Conservation (phyloP, 2,113 vertebrate species). For the Mungos mungo region DNA sequence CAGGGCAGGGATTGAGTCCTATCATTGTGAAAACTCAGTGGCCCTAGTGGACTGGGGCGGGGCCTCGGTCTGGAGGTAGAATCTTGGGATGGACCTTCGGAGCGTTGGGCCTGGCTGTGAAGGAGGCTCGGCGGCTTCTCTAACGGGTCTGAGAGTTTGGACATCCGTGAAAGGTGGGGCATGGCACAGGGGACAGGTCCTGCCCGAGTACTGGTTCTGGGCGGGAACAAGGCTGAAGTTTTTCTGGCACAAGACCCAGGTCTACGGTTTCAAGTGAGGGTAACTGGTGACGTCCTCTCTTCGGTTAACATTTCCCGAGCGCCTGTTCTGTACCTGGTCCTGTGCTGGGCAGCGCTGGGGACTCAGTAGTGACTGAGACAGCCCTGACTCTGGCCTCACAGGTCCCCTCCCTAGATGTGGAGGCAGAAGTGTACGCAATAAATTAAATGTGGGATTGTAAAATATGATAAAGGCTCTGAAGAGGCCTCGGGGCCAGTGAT, state of each 20-base stretch:
- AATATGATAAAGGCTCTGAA: background rate
- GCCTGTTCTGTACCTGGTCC: background rate
- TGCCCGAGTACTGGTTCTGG: background rate
- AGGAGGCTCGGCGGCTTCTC: background rate
- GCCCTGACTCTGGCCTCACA: background rate
- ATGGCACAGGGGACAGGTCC: background rate
- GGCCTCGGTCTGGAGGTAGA: background rate
- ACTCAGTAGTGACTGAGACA: background rate
- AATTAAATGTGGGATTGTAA: background rate
- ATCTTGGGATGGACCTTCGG: background rate
- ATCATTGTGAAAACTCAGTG: background rate
- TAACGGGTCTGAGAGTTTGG: background rate
- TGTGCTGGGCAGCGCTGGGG: background rate
- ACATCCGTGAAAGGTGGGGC: background rate
- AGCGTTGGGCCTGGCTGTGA: background rate
- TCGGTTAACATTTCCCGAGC: background rate
- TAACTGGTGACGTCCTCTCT: background rate
- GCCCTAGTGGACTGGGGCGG: background rate
- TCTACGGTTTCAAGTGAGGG: constrained; percentile 19
- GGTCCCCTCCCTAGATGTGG: background rate
- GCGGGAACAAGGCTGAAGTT: background rate
- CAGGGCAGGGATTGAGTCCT: background rate
- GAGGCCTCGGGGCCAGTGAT: background rate
- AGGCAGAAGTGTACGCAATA: background rate
- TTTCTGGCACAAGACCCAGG: background rate